phyloP scores from a whole-genome alignment of 2,113 vertebrate species.

The Struthio camelus region DNA sequence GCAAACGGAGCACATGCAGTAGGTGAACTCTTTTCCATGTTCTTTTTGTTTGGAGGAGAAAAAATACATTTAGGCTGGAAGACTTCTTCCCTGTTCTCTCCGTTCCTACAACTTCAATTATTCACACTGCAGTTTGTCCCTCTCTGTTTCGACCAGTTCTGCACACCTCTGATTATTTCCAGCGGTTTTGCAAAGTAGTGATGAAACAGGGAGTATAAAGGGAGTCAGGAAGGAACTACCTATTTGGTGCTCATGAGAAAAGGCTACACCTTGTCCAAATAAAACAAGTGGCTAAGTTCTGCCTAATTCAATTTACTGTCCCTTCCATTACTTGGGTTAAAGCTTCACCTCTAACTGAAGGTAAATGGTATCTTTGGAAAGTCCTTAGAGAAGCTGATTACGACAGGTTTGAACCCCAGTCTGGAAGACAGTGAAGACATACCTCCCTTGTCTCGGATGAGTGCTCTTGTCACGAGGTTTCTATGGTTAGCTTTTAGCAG shows the following conservation, averaged over 20 bases:
- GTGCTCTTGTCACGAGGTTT: not conserved
- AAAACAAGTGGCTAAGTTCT: too few species aligned
- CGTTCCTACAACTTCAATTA: not conserved
- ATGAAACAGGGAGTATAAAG: not conserved
- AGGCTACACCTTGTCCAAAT: too few species aligned
- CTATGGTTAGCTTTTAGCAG: not conserved
- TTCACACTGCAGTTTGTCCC: not conserved
- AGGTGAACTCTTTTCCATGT: not conserved
- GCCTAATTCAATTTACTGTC: too few species aligned
- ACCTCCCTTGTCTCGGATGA: not conserved
- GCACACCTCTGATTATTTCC: not conserved
- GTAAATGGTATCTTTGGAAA: too few species aligned
- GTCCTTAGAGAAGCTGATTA: too few species aligned
- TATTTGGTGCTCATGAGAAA: not conserved
- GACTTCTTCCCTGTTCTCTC: not conserved
- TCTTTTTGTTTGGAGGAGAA: not conserved
- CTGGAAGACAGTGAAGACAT: not conserved
- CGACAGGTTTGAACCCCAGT: not conserved
- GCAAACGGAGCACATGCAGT: not conserved
- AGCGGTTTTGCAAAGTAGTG: too few species aligned
- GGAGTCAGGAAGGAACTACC: not conserved
- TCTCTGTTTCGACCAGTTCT: too few species aligned
- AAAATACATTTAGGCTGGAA: not conserved
- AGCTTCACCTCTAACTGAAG: too few species aligned
- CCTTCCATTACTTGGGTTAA: too few species aligned